Evolutionary conservation across 2,797 vertebrate genomes (phyloP).

Genomic region (Syngnathus acus): DNA sequence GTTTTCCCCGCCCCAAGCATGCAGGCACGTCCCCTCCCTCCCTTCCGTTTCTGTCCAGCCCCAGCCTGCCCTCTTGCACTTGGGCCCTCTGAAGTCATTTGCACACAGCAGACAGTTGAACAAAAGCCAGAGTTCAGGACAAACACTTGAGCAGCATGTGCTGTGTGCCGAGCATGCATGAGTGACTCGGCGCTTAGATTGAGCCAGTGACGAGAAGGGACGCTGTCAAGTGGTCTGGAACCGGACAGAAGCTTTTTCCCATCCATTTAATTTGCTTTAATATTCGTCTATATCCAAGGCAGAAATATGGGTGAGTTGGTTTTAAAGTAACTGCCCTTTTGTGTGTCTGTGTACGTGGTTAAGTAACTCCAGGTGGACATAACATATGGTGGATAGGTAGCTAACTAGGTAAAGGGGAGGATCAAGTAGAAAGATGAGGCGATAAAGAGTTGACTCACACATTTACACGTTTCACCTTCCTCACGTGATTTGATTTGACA

Average conservation of each 20-base stretch:
- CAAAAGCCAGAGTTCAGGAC: slow-evolving; percentile 68
- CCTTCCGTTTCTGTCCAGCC: not conserved
- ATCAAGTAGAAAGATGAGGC: slow-evolving; percentile 23
- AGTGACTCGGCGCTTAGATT: slow-evolving; percentile 30
- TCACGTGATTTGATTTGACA: slow-evolving; percentile 9
- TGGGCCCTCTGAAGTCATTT: slow-evolving; percentile 68
- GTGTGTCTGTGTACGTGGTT: slow-evolving; percentile 9
- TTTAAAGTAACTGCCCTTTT: not conserved
- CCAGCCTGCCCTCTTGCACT: slow-evolving; percentile 26
- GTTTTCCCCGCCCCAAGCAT: slow-evolving; percentile 2
- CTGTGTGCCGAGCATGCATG: slow-evolving; percentile 36
- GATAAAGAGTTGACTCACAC: slow-evolving; percentile 19
- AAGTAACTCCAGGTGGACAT: slow-evolving; percentile 45
- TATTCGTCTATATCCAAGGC: slow-evolving; percentile 25
- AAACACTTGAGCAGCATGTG: slow-evolving; percentile 63
- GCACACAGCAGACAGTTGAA: slow-evolving; percentile 66
- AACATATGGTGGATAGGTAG: slow-evolving; percentile 59
- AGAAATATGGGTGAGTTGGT: slow-evolving; percentile 59
- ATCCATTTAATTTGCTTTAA: slow-evolving; percentile 24
- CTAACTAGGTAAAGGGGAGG: slow-evolving; percentile 47
- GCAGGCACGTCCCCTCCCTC: slow-evolving; percentile 1
- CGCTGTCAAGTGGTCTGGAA: slow-evolving; percentile 38
- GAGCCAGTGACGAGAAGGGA: slow-evolving; percentile 11
- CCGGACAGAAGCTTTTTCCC: slow-evolving; percentile 25
- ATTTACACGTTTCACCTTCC: slow-evolving; percentile 25